Percentiles rank a stretch among this genome's conserved stretches.
Evolutionary conservation across 2,113 vertebrate species (phyloP).

Genomic region (Alaudala cheleensis): DNA sequence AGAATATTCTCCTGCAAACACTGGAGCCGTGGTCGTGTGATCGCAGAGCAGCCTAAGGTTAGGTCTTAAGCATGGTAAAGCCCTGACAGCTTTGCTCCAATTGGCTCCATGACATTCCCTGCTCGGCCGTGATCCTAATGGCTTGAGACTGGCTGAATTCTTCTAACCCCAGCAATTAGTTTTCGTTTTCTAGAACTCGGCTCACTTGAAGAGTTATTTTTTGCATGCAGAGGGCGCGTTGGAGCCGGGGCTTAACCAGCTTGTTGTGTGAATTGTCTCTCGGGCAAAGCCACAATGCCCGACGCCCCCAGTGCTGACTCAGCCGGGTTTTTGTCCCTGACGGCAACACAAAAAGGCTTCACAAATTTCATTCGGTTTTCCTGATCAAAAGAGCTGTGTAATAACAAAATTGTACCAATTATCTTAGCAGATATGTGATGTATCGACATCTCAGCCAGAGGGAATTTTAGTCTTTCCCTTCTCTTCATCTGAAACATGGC

Average conservation of each 20-base stretch:
- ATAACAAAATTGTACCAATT: not conserved
- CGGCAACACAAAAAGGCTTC: not conserved
- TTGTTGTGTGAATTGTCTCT: not conserved
- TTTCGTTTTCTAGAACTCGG: constrained; percentile 38
- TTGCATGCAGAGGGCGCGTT: not conserved
- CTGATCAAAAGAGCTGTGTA: not conserved
- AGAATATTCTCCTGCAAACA: not conserved
- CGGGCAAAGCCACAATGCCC: not conserved
- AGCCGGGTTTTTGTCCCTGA: not conserved
- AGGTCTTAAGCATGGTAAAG: constrained; percentile 18
- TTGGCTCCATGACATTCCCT: constrained; percentile 66
- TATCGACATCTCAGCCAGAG: rapidly evolving
- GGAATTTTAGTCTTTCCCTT: not conserved
- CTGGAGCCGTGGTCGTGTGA: not conserved
- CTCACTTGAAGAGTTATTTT: constrained; percentile 53
- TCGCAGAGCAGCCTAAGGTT: constrained; percentile 7
- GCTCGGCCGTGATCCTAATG: constrained; percentile 44
- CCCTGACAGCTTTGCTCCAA: constrained; percentile 53
- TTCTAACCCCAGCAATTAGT: constrained; percentile 62
- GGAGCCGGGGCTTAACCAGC: not conserved
- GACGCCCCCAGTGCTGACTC: not conserved
- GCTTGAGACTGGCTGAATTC: constrained; percentile 66
- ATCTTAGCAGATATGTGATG: not conserved
- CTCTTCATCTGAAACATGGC: not conserved
- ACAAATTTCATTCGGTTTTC: not conserved